Evolutionary conservation across 2,797 vertebrate species (phyloP).

Genomic region (Mormyrus hasselquistii): DNA sequence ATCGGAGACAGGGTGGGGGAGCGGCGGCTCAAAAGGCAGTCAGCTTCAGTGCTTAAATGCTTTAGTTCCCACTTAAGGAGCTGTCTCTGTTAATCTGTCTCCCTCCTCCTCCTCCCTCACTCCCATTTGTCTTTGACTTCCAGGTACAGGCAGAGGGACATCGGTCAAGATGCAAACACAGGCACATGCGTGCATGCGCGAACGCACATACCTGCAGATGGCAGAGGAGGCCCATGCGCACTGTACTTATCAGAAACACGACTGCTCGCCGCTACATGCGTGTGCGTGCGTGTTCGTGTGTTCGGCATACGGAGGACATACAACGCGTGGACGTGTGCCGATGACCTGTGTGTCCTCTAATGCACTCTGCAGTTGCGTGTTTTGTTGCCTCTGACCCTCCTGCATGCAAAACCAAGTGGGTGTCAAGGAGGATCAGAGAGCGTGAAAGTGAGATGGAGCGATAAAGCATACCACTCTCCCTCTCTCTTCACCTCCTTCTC

Average conservation of each 20-base stretch:
- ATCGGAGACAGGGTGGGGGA: background rate
- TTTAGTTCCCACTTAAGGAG: conserved; percentile 42
- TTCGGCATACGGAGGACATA: background rate
- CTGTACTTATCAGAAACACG: conserved; percentile 4
- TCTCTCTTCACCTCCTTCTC: background rate
- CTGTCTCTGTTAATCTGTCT: conserved; percentile 32
- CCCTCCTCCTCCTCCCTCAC: conserved; percentile 23
- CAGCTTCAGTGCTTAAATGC: conserved; percentile 49
- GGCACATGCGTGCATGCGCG: background rate
- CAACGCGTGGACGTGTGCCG: background rate
- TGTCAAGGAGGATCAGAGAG: conserved; percentile 41
- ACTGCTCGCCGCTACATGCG: background rate
- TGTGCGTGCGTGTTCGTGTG: background rate
- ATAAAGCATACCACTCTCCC: conserved; percentile 38
- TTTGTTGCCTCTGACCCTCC: conserved; percentile 7
- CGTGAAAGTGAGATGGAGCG: conserved; percentile 51
- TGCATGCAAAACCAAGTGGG: conserved; percentile 30
- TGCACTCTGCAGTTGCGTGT: conserved; percentile 10
- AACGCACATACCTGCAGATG: background rate
- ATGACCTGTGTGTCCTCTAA: background rate
- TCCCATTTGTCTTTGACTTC: conserved; percentile 25
- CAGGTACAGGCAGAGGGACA: conserved; percentile 18
- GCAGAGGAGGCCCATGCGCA: background rate
- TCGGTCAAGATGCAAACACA: conserved; percentile 6
- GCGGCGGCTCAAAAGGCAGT: conserved; percentile 16